These are phyloP conservation scores for Sebastes minor DNA, from an alignment of 2,797 vertebrate genomes.

Conservation along the genomic window DNA sequence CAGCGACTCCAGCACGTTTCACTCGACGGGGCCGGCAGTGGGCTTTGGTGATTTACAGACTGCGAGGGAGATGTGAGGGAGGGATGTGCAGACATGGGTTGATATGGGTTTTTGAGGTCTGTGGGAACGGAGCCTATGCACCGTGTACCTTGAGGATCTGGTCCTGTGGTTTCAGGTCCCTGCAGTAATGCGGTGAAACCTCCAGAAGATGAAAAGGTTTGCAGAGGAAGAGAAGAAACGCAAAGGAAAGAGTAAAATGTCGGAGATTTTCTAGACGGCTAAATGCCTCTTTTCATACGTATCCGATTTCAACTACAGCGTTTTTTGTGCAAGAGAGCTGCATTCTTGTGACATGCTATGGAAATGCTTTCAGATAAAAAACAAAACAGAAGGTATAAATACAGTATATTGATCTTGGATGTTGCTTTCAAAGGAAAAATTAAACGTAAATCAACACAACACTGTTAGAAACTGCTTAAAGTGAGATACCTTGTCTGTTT, in stretches of 20 bases:
- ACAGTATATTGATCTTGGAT: constrained; percentile 1
- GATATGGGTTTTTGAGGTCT: constrained; percentile 59
- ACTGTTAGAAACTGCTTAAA: neutral
- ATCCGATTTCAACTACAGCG: constrained; percentile 63
- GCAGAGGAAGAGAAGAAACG: constrained; percentile 52
- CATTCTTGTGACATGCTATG: constrained; percentile 34
- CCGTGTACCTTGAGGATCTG: constrained; percentile 59
- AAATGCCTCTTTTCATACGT: constrained; percentile 60
- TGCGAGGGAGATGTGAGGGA: constrained; percentile 74
- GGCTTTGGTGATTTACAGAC: constrained; percentile 80
- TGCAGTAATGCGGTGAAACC: constrained; percentile 58
- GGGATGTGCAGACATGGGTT: constrained; percentile 68
- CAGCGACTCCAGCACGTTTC: constrained; percentile 72
- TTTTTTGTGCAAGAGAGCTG: constrained; percentile 6
- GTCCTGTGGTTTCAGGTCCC: constrained; percentile 62
- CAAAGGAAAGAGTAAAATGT: constrained; percentile 57
- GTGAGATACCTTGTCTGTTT: neutral
- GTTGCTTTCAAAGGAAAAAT: constrained; percentile 14
- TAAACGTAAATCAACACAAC: neutral
- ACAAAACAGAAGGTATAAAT: constrained; percentile 33
- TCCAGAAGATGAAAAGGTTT: constrained; percentile 68
- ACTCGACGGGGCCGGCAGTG: constrained; percentile 62
- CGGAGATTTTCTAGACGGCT: constrained; percentile 54
- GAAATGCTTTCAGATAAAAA: constrained; percentile 43
- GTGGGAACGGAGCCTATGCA: constrained; percentile 62